Base-by-base conservation (phyloP, 2,888 invertebrate species). In the Lymantria monacha region DNA sequence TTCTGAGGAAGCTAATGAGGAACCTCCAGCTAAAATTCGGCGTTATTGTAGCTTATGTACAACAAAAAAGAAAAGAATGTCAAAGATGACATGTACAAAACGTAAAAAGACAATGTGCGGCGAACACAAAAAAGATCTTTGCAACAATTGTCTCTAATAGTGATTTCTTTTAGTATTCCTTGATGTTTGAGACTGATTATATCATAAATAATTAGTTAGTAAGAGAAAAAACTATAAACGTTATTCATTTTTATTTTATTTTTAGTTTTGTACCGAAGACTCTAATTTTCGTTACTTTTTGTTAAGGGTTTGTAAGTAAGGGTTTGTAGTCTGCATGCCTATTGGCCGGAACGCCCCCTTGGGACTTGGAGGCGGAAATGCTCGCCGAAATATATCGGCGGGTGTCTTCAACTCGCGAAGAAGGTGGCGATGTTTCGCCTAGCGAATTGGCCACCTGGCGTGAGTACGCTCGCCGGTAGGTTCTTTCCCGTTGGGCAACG, bases 41-140 rank as follows among this genome's bases (percentile, higher is more conserved):
- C 36, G 46, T 41, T 48, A 48, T 37, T 53, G 55, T 46, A 42
- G 44, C 44, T 38, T 48, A 44, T 54, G 54, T 51, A 40, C 49
- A 36, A 43, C 41, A 44, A 54, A 51, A 38, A 38, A 38, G 38
- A 38, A 38, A n/a, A 1, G 40, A 48, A 49, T 42, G 42, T 42
- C 31, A n/a, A 53, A 53, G 40, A 33, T 44, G 33, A 49, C 43
- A 49, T 56, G 56, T 42, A 49, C 49, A 56, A 56, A 49, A n/a
- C 7, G n/a, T 38, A 36, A 41, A 14, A 41, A 41, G n/a, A 15
- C 41, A 5, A 15, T 41, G 7, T 41, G 41, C 9, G 41, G 15
- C 15, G 41, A 41, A 11, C 41, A 41, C 11, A 41, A 15, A 11
- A 15, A 10, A 1, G 41, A 41, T 14, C 2, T 41, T 41, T 41